These are phyloP conservation scores for Proales similis DNA, from an alignment of 1,140 invertebrate species.

Conservation along the genomic window DNA sequence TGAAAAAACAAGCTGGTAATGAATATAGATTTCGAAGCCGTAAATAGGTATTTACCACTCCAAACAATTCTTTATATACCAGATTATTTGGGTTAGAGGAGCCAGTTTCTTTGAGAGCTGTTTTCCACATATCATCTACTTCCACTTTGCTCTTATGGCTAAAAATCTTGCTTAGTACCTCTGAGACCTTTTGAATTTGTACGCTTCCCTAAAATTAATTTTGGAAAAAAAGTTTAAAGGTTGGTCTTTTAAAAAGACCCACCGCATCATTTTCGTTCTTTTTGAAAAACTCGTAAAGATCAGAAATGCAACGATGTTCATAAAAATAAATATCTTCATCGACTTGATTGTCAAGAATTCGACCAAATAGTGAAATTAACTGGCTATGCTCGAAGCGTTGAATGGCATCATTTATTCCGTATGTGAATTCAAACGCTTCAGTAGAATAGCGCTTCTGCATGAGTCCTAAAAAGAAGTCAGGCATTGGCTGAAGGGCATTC, in stretches of 20 bases:
- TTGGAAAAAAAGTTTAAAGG: background rate
- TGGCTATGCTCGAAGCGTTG: constrained; percentile 2
- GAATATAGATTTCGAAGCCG: no score
- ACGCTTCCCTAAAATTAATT: constrained; percentile 18
- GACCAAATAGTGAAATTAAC: constrained; percentile 5
- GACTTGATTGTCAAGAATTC: constrained; percentile 10
- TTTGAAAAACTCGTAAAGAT: background rate
- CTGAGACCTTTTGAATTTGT: constrained; percentile 21
- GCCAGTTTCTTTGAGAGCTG: constrained; percentile 10
- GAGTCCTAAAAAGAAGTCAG: background rate
- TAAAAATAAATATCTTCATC: constrained; percentile 38
- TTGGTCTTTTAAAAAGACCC: background rate
- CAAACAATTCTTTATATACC: no score
- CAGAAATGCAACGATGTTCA: constrained; percentile 13
- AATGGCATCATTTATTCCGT: constrained; percentile 27
- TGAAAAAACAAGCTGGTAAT: background rate
- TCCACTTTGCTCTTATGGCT: constrained; percentile 10
- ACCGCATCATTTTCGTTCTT: constrained; percentile 34
- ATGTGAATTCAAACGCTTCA: constrained; percentile 15
- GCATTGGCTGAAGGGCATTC: constrained; percentile 9
- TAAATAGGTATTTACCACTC: no score
- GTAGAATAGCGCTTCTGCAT: constrained; percentile 15
- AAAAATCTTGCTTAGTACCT: constrained; percentile 8
- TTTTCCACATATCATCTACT: background rate
- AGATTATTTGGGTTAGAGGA: no score